Evolutionary conservation across 2,797 vertebrate species (phyloP), one percentile per base, ranked within the genome.

Genomic region (Pipistrellus pipistrellus): DNA sequence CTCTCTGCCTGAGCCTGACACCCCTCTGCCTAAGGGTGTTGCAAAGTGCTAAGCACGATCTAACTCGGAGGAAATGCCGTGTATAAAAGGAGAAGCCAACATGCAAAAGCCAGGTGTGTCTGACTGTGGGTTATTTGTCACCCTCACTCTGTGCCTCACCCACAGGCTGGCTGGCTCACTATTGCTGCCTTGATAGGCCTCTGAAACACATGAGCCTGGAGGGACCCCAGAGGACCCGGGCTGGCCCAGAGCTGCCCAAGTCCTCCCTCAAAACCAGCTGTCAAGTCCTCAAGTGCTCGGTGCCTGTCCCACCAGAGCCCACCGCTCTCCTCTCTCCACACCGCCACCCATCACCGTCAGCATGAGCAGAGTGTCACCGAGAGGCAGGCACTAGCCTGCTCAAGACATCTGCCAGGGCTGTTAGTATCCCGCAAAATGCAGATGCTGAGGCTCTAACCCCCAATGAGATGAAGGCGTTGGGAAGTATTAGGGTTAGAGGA

Each of bases 281-380:
- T 96, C 55, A 4, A 21, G 21, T 94, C 94, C 75, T 13, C n/a
- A 88, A 84, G 75, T 55, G 93, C 94, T 85, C 94, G 88, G 94
- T 85, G 86, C 88, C 95, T 93, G 85, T 69, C 53, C 38, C 91
- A 77, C 82, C 88, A 94, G 76, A 96, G 3, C 20, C 12, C 4
- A 6, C 87, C 86, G 90, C 80, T 96, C 64, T 25, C 21, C 91
- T 78, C 78, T 88, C 94, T 82, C 84, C 88, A 4, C 15, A 4
- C 13, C 88, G 78, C 90, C 51, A 88, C 13, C 84, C 73, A 69
- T 35, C 83, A 92, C 78, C 94, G 83, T 85, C 94, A 97, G 82
- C 21, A 90, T 6, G 0, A 44, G 38, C 25, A 55, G 59, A n/a
- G 27, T 2, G 72, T 38, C 80, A 88, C 75, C 18, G 46, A 57